phyloP scores from a whole-genome alignment of 2,113 vertebrate species.

The Muscicapa adusta region DNA sequence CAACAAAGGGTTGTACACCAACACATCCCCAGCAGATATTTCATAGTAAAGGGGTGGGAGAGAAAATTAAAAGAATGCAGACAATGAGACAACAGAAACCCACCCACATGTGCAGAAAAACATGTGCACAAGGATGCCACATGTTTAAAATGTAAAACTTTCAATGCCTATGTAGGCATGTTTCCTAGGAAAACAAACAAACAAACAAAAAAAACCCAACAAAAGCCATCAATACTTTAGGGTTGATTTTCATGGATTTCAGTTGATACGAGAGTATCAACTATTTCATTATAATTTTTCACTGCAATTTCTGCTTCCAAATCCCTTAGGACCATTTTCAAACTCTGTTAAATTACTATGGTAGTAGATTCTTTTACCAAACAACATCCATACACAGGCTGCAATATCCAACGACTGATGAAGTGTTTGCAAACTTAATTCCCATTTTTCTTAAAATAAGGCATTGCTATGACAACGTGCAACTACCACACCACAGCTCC shows the following conservation, averaged over 20 bases:
- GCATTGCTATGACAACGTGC: conserved; percentile 18
- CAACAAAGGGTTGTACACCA: not conserved
- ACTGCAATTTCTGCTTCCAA: conserved; percentile 5
- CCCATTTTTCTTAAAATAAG: conserved; percentile 18
- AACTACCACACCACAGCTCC: not conserved
- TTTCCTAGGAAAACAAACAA: not conserved
- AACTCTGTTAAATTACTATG: not conserved
- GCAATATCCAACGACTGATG: not conserved
- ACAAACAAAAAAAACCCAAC: not conserved
- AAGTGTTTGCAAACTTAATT: conserved; percentile 34
- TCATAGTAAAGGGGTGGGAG: not conserved
- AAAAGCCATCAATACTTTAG: not conserved
- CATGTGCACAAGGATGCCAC: not conserved
- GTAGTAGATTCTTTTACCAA: not conserved
- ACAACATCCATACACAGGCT: not conserved
- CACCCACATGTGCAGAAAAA: not conserved
- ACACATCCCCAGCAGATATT: not conserved
- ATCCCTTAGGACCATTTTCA: conserved; percentile 31
- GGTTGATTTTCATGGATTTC: not conserved
- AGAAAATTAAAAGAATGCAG: not conserved
- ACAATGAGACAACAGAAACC: not conserved
- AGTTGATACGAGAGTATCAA: not conserved
- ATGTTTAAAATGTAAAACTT: not conserved
- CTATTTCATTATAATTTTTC: conserved; percentile 2
- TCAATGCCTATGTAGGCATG: not conserved